phyloP scores from a whole-genome alignment of 2,113 vertebrate genomes.

The Trichomycterus rosablanca region DNA sequence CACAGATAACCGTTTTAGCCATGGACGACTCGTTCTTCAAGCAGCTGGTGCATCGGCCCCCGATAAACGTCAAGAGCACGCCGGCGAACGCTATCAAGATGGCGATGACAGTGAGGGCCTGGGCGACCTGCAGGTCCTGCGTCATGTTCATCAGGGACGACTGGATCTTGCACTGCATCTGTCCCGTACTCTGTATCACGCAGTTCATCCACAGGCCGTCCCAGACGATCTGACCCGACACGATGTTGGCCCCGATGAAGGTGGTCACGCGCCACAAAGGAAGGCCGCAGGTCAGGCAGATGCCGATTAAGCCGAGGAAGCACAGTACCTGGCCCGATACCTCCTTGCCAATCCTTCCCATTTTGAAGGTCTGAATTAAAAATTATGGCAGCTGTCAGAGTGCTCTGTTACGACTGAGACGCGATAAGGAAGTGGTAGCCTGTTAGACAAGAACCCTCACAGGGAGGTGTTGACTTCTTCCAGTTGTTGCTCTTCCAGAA shows the following conservation, averaged over 20 bases:
- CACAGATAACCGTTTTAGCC: conserved; percentile 58
- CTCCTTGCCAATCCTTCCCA: conserved; percentile 70
- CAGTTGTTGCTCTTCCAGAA: conserved; percentile 51
- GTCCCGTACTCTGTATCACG: conserved; percentile 90
- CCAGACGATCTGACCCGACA: conserved; percentile 74
- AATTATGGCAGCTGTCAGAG: not conserved
- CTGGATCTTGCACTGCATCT: conserved; percentile 82
- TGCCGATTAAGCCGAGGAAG: conserved; percentile 77
- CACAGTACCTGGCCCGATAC: conserved; percentile 76
- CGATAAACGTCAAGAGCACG: conserved; percentile 58
- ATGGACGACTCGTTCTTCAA: conserved; percentile 54
- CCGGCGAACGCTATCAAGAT: conserved; percentile 58
- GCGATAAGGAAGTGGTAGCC: conserved; percentile 29
- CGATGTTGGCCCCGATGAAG: conserved; percentile 83
- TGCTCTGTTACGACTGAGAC: conserved; percentile 17
- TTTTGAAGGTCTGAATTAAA: conserved; percentile 41
- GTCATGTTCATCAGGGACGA: conserved; percentile 75
- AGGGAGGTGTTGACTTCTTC: conserved; percentile 46
- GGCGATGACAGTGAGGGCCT: conserved; percentile 68
- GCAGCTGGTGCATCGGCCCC: conserved; percentile 62
- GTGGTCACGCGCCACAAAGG: conserved; percentile 88
- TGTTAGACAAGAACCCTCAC: conserved; percentile 31
- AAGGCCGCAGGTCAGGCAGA: conserved; percentile 72
- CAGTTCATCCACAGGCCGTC: conserved; percentile 98
- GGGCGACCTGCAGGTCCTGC: conserved; percentile 79